Evolutionary conservation across 1,140 invertebrate genomes (phyloP).

Genomic region (Phthorimaea operculella): DNA sequence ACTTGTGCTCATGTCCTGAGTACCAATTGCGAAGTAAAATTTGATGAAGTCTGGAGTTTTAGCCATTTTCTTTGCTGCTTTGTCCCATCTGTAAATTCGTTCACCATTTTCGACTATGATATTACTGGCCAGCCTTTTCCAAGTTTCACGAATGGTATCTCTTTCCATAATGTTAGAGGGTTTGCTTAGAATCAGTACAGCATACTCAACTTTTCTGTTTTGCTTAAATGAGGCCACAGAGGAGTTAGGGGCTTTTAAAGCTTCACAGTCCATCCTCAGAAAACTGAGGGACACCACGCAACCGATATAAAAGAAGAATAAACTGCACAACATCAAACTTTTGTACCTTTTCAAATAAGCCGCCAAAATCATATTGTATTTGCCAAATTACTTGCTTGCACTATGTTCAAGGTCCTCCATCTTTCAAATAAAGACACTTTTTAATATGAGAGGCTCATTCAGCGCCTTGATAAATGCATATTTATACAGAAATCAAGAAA

Average conservation of each 20-base stretch:
- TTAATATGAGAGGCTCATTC: no score
- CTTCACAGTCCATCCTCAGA: constrained; percentile 40
- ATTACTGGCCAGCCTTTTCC: constrained; percentile 48
- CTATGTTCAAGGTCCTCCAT: no score
- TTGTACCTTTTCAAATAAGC: constrained; percentile 31
- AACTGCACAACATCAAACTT: constrained; percentile 41
- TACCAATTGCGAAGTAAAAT: constrained; percentile 45
- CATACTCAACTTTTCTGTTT: constrained; percentile 34
- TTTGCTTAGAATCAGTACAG: constrained; percentile 40
- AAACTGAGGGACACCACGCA: constrained; percentile 47
- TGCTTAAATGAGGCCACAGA: constrained; percentile 7
- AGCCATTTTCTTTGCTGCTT: constrained; percentile 8
- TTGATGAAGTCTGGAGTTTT: constrained; percentile 30
- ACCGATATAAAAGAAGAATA: constrained; percentile 55
- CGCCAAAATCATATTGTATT: no score
- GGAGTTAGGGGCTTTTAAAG: constrained; percentile 8
- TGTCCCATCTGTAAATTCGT: constrained; percentile 49
- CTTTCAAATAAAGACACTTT: no score
- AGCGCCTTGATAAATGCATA: no score
- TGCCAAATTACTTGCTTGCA: no score
- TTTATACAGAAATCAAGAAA: no score
- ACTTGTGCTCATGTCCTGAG: constrained; percentile 24
- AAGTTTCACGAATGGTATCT: constrained; percentile 48
- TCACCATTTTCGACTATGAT: constrained; percentile 52
- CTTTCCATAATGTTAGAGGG: constrained; percentile 45